Conservation (phyloP, 2,888 invertebrate species). For the Clepsis dumicolana region DNA sequence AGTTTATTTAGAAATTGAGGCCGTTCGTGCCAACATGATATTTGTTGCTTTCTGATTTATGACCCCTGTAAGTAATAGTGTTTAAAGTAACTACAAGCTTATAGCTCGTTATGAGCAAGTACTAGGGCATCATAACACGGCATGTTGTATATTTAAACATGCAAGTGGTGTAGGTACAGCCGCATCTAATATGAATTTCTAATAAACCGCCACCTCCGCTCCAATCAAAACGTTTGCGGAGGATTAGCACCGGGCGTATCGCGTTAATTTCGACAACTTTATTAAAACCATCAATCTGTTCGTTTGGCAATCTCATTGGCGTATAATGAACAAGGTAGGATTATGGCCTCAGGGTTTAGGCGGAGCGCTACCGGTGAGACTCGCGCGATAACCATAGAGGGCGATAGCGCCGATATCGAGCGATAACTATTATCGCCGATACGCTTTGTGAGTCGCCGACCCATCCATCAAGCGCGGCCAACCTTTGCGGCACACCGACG, state of each 20-base stretch:
- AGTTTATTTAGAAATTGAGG: conserved; percentile 46
- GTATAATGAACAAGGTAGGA: conserved; percentile 78
- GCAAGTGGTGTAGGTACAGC: background rate
- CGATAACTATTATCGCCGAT: conserved; percentile 75
- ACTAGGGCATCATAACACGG: background rate
- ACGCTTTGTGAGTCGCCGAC: conserved; percentile 82
- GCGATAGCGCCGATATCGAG: conserved; percentile 66
- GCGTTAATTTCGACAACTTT: conserved; percentile 52
- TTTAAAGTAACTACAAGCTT: conserved; percentile 1
- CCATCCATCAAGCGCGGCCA: conserved; percentile 76
- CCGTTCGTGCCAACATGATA: conserved; percentile 9
- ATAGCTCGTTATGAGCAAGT: background rate
- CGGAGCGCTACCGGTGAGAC: conserved; percentile 56
- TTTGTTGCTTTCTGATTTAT: conserved; percentile 23
- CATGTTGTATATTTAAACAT: conserved; percentile 10
- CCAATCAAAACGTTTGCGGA: conserved; percentile 46
- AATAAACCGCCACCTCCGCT: conserved; percentile 27
- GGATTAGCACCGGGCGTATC: conserved; percentile 43
- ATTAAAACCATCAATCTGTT: conserved; percentile 71
- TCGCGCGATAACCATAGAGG: conserved; percentile 48
- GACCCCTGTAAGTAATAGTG: conserved; percentile 13
- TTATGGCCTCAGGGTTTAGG: conserved; percentile 67
- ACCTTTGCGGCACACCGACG: conserved; percentile 79
- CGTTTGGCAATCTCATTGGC: conserved; percentile 65
- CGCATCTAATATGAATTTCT: conserved; percentile 32